Base-by-base conservation (phyloP, 2,888 invertebrate species). In the Philereme transversata region DNA sequence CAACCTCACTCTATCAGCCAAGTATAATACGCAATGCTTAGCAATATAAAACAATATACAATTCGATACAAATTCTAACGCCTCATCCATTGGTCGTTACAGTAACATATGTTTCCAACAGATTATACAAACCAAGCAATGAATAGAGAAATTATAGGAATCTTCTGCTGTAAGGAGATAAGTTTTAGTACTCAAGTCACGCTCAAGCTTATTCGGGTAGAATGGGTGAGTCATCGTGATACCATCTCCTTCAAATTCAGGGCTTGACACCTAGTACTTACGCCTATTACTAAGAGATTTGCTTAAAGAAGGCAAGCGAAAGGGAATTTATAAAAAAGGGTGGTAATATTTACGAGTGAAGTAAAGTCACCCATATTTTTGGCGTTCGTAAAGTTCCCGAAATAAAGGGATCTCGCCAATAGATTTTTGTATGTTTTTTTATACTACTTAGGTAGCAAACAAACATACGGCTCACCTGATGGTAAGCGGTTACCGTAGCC, bases 171-270 rank as follows among this genome's bases (percentile, higher is more conserved):
- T n/a, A n/a, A 10, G n/a, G 10, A 5, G 10, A 4, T 5, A 10
- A 10, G 4, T 43, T 10, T 45, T 22, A 52, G 73, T 71, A 78
- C 62, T 51, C 64, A 67, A 61, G 73, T 77, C 78, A 79, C 79
- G 79, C 72, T 52, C 64, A 49, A 54, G 56, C 67, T 72, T 70
- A 73, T 71, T 76, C 70, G 68, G 65, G 67, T 71, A 64, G 71
- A 78, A 76, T 69, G 75, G 72, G 68, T 74, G 67, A 79, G 72
- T 78, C 79, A 74, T 79, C 67, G 66, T 51, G 67, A 71, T 72
- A 67, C 70, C 72, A 67, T 60, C 61, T 62, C 69, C 63, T 76
- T 74, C 72, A 75, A 75, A 77, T 76, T 79, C 75, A 76, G 72
- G 73, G 76, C 72, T 71, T 76, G 77, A 76, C 76, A 77, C 73